Percentiles rank a stretch among this genome's conserved stretches.
phyloP scores from a whole-genome alignment of 1,140 invertebrate species.

The Lamellibrachia luymesi region DNA sequence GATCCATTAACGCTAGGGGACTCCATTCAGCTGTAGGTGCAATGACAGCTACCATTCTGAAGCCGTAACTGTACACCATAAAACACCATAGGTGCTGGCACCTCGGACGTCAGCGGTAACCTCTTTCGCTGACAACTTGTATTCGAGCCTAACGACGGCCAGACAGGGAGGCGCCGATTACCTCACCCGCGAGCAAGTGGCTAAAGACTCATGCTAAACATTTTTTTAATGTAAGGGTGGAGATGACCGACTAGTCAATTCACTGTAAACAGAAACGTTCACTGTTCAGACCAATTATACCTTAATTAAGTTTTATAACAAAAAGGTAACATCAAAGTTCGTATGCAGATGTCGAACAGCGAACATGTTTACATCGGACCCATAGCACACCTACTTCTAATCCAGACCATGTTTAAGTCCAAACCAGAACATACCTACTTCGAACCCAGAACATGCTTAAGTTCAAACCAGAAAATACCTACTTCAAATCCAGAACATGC shows the following conservation, averaged over 20 bases:
- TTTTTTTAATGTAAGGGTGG: neutral
- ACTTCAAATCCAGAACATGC: too few relatives aligned
- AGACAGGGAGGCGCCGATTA: neutral
- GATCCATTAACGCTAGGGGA: neutral
- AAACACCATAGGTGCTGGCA: constrained; percentile 3
- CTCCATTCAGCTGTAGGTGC: neutral
- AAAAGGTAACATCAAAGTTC: neutral
- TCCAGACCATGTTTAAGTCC: too few relatives aligned
- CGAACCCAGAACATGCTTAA: too few relatives aligned
- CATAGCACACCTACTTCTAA: too few relatives aligned
- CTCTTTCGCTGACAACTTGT: neutral
- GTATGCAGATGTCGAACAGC: neutral
- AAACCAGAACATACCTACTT: too few relatives aligned
- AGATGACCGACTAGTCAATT: neutral
- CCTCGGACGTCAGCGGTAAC: neutral
- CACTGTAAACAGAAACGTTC: neutral
- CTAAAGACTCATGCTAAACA: neutral
- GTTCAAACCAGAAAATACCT: too few relatives aligned
- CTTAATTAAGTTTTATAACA: neutral
- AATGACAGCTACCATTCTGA: constrained; percentile 4
- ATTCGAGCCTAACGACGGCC: neutral
- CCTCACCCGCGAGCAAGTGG: neutral
- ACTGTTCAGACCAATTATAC: neutral
- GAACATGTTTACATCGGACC: too few relatives aligned
- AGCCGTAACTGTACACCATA: neutral